These are phyloP conservation scores for Amphiura filiformis DNA, from an alignment of 35 echinoderm and acorn worm species.

Conservation along the genomic window DNA sequence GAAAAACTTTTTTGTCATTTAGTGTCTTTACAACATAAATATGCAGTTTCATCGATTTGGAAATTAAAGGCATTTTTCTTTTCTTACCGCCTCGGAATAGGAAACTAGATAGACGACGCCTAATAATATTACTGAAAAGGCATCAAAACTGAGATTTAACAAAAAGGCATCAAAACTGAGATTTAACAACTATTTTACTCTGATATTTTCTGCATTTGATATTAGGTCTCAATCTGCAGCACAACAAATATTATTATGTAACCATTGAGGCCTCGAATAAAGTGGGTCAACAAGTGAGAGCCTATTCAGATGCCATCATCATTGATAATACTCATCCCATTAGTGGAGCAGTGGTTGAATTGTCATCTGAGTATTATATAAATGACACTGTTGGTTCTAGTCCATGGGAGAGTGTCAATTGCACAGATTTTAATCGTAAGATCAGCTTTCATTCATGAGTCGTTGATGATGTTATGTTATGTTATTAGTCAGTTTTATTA, in stretches of 20 bases:
- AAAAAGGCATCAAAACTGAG: no score
- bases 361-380: conserved; percentile 3
- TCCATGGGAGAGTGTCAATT: background rate
- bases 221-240: background rate
- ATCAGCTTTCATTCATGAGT: no score
- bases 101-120: no score
- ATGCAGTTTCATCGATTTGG: background rate
- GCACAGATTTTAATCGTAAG: background rate
- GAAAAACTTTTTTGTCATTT: background rate
- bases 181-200: no score
- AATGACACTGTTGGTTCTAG: background rate
- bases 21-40: background rate
- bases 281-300: background rate
- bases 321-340: conserved; percentile 43
- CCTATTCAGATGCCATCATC: conserved; percentile 25
- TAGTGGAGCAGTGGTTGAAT: conserved; percentile 30
- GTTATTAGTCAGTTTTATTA: no score
- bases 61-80: background rate
- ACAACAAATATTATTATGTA: conserved; percentile 7
- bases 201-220: background rate
- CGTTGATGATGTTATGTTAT: no score
- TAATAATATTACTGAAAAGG: no score
- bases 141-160: no score
- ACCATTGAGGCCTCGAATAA: conserved; percentile 34
- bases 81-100: no score